Evolutionary conservation across 53 echinoderm and acorn worm genomes (phyloP).

Genomic region (Zoroaster sp.): DNA sequence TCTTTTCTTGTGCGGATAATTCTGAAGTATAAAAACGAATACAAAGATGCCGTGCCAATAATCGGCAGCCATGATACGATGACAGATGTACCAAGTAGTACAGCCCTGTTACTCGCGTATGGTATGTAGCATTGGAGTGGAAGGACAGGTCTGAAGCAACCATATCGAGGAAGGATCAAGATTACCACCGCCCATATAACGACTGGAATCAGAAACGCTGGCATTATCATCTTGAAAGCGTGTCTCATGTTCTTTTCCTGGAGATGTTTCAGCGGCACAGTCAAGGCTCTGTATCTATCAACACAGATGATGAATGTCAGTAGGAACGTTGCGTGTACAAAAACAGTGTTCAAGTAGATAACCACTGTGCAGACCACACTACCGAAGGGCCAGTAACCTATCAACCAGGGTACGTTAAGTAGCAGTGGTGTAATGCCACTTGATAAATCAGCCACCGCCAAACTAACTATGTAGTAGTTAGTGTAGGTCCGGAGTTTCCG

Average conservation of each 20-base stretch:
- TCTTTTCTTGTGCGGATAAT: conserved; percentile 30
- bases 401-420: conserved; percentile 54
- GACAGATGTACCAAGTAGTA: conserved; percentile 48
- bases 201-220: conserved; percentile 48
- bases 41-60: conserved; percentile 39
- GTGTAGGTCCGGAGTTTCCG: conserved; percentile 63
- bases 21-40: conserved; percentile 41
- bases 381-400: conserved; percentile 73
- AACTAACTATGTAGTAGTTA: conserved; percentile 70
- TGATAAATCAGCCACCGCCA: conserved; percentile 62
- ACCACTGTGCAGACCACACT: conserved; percentile 34
- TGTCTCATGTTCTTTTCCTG: conserved; percentile 49
- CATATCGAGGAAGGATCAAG: background rate
- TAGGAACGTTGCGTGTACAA: conserved; percentile 66
- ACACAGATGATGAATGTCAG: conserved; percentile 67
- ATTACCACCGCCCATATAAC: conserved; percentile 45
- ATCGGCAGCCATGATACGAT: conserved; percentile 59
- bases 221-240: conserved; percentile 27
- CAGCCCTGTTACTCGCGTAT: conserved; percentile 14
- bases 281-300: conserved; percentile 60
- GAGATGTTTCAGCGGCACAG: conserved; percentile 52
- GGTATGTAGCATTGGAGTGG: background rate
- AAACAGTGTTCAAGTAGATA: conserved; percentile 59
- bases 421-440: conserved; percentile 50
- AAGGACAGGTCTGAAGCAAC: background rate